These are phyloP conservation scores for Drosophila nr. fundita DNA, from an alignment of 2,888 invertebrate genomes.

Conservation along the genomic window DNA sequence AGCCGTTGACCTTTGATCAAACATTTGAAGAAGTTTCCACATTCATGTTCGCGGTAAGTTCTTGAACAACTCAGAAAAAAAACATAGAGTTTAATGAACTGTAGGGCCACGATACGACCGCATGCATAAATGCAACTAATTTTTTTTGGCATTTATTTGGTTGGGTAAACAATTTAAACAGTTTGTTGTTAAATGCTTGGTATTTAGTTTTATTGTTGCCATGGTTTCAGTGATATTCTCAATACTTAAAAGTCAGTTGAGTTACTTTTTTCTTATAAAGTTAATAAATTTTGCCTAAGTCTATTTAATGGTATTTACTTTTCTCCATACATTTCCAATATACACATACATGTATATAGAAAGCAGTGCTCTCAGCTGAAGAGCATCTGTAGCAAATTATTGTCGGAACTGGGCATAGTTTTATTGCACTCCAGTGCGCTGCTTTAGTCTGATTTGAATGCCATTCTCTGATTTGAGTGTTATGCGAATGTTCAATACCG, in stretches of 20 bases:
- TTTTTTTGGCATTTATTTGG: not conserved
- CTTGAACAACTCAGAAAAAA: not conserved
- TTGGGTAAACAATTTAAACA: not conserved
- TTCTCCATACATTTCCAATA: not conserved
- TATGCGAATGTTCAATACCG: slow-evolving; percentile 85
- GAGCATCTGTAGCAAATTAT: not conserved
- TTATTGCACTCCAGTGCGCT: slow-evolving; percentile 35
- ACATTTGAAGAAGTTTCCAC: slow-evolving; percentile 80
- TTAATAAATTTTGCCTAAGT: not conserved
- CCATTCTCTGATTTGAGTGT: slow-evolving; percentile 85
- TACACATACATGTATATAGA: too few relatives aligned
- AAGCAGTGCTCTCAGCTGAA: not conserved
- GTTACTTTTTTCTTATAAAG: not conserved
- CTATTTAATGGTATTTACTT: not conserved
- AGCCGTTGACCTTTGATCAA: slow-evolving; percentile 65
- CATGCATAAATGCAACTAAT: slow-evolving; percentile 54
- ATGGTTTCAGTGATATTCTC: not conserved
- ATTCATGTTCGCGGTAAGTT: slow-evolving; percentile 75
- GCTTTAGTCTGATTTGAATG: slow-evolving; percentile 84
- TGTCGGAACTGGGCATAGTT: not conserved
- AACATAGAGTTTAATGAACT: not conserved
- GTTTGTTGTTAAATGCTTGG: not conserved
- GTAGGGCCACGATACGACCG: slow-evolving; percentile 87
- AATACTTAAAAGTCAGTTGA: not conserved
- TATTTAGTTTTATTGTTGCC: not conserved